phyloP scores from a whole-genome alignment of 1,140 invertebrate genomes.

The Lepeophtheirus salmonis region DNA sequence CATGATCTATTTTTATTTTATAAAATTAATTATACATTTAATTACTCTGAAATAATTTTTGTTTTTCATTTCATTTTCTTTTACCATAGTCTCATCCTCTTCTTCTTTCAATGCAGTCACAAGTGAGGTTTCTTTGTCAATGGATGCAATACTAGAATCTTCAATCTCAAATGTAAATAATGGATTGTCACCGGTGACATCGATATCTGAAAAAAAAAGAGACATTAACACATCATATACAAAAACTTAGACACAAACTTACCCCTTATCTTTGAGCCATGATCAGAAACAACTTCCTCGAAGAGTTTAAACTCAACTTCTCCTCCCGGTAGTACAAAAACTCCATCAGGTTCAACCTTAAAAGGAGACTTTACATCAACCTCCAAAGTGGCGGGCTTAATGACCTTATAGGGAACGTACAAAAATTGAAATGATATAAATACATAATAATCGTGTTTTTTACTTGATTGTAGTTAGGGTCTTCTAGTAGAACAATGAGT shows the following conservation, averaged over 20 bases:
- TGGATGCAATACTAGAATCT: neutral
- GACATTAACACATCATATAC: no score
- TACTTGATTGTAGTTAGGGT: no score
- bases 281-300: neutral
- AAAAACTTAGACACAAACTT: no score
- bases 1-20: neutral
- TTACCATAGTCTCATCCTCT: neutral
- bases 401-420: neutral
- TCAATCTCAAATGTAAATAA: constrained; percentile 3
- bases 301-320: constrained; percentile 1
- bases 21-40: no score
- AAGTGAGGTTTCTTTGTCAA: neutral
- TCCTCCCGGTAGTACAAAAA: neutral
- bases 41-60: no score
- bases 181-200: neutral
- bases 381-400: neutral
- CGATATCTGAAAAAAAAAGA: neutral
- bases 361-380: constrained; percentile 1
- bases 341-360: neutral
- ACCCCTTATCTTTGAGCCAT: no score
- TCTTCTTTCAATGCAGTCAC: neutral
- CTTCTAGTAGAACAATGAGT: no score
- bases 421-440: no score
- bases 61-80: no score
- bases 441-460: no score